Evolutionary conservation across 2,797 vertebrate genomes (phyloP), one percentile per base, ranked within the genome.

Genomic region (Lycodopsis pacificus): DNA sequence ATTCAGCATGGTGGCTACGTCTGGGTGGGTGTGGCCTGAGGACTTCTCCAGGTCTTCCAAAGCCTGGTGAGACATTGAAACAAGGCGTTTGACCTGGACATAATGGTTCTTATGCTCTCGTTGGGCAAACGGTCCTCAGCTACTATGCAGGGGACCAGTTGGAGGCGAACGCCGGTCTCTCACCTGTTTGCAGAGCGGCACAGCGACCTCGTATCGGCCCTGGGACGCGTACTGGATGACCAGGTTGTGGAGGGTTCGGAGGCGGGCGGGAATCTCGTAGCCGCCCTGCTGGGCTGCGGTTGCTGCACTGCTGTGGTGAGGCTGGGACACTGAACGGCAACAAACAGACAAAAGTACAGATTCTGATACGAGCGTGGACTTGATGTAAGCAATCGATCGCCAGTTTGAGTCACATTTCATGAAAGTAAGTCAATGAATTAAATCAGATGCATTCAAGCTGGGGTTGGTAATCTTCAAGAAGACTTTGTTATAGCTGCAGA

Each of bases 1-100:
- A 74, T 97, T 97, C 17, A 97, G 94, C 97, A 97, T 97, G 83
- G 97, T 97, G 87, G 97, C 97, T 51, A 97, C 97, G 0, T 97
- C 97, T 0, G 97, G 97, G 83, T 97, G 97, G 73, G 90, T 94
- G 92, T 97, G 97, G n/a, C 97, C 97, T 0, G 96, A 97, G n/a
- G 96, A 95, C 79, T 96, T 97, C 90, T 97, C 96, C 90, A 97
- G 93, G 88, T 97, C 97, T 77, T 97, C 97, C 62, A 97, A 73
- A 38, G 97, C 96, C 95, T 97, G 89, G 25, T 3, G 64, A 76
- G 6, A 81, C 8, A 77, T 38, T 9, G 5, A 12, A 25, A 27
- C 51, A 30, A 46, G 11, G 9, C 22, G 20, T 25, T 17, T 40
- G 12, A 13, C 30, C 48, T 19, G 57, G 15, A 46, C 27, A 11